Percentiles rank a stretch among this genome's conserved stretches.
phyloP scores from a whole-genome alignment of 2,113 vertebrate species.

The Donacobius atricapilla region DNA sequence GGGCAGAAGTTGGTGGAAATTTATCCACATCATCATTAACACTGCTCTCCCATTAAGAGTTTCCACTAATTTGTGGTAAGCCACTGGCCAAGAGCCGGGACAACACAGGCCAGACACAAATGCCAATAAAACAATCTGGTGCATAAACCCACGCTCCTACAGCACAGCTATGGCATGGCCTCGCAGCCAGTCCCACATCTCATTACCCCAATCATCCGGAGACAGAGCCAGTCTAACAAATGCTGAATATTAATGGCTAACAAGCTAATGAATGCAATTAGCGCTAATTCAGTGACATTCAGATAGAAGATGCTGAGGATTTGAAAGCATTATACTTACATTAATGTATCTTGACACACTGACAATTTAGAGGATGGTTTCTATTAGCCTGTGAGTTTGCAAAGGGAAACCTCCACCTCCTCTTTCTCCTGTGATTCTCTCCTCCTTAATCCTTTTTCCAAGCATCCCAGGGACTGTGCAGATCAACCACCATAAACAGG shows the following conservation, averaged over 20 bases:
- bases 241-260: background rate
- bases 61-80: background rate
- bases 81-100: background rate
- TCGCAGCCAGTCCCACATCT: background rate
- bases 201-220: background rate
- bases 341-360: conserved; percentile 1
- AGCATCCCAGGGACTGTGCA: background rate
- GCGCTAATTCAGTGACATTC: background rate
- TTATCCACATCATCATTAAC: background rate
- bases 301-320: background rate
- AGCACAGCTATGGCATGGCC: background rate
- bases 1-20: background rate
- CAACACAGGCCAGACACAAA: background rate
- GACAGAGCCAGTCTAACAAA: background rate
- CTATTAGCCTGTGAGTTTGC: background rate
- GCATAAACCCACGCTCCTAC: background rate
- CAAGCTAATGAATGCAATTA: conserved; percentile 1
- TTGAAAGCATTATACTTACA: conserved; percentile 4
- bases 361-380: conserved; percentile 23
- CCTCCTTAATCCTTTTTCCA: background rate
- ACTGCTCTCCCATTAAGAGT: background rate
- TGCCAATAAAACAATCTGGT: background rate
- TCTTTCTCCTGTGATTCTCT: background rate
- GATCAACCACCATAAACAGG: background rate
- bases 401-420: background rate